Conservation (phyloP, 2,888 invertebrate genomes). For the Lucinisca nassula region DNA sequence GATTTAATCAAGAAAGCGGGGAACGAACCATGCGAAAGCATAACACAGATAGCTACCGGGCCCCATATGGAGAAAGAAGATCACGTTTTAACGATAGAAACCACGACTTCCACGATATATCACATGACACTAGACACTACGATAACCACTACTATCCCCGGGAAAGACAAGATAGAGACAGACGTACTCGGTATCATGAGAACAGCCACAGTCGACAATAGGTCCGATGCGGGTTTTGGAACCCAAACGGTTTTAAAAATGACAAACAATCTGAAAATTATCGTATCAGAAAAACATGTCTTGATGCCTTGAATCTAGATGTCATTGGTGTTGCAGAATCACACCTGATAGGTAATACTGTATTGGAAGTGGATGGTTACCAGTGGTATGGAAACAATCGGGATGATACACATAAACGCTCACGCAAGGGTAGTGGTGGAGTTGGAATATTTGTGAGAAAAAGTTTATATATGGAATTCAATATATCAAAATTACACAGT, state of each 20-base stretch:
- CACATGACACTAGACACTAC: too few relatives aligned
- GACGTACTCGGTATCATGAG: too few relatives aligned
- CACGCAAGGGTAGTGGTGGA: slow-evolving; percentile 28
- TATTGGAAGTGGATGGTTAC: slow-evolving; percentile 14
- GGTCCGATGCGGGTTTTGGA: neutral
- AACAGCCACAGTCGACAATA: too few relatives aligned
- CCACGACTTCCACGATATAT: too few relatives aligned
- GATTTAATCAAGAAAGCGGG: too few relatives aligned
- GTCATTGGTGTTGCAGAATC: slow-evolving; percentile 41
- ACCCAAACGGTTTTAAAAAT: neutral
- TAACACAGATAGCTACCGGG: too few relatives aligned
- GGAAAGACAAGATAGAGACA: too few relatives aligned
- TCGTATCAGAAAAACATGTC: neutral
- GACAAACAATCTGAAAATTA: slow-evolving; percentile 8
- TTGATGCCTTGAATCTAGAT: slow-evolving; percentile 17
- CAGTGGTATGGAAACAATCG: slow-evolving; percentile 38
- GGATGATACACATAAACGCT: slow-evolving; percentile 28
- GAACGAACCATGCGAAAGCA: too few relatives aligned
- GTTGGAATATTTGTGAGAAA: slow-evolving; percentile 26
- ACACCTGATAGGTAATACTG: slow-evolving; percentile 15
- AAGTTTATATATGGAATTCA: neutral
- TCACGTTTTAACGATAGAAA: too few relatives aligned
- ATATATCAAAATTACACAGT: slow-evolving; percentile 1
- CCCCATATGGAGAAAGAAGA: too few relatives aligned
- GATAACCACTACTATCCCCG: too few relatives aligned